Evolutionary conservation across 1,140 invertebrate genomes (phyloP).

Genomic region (Lordiphosa mommai): DNA sequence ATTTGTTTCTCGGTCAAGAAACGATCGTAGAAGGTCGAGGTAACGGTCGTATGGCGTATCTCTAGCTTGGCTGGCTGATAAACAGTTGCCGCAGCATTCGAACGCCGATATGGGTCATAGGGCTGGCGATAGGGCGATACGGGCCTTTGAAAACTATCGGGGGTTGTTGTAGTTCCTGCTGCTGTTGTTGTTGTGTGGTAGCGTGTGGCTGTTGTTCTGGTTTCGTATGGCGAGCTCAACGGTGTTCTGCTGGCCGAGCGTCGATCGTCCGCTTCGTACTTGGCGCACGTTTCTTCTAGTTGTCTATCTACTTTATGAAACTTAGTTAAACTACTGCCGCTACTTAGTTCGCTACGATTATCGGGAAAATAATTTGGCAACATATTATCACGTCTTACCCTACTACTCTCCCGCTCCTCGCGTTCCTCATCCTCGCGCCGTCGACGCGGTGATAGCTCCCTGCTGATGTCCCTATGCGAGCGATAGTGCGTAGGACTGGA

Average conservation of each 20-base stretch:
- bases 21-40: constrained; percentile 78
- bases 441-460: constrained; percentile 62
- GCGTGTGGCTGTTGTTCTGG: constrained; percentile 40
- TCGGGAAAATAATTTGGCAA: constrained; percentile 78
- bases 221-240: constrained; percentile 62
- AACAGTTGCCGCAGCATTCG: constrained; percentile 34
- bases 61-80: constrained; percentile 74
- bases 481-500: constrained; percentile 56
- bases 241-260: constrained; percentile 66
- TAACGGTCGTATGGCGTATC: constrained; percentile 78
- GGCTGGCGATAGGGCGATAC: constrained; percentile 65
- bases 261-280: constrained; percentile 67
- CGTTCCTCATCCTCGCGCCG: constrained; percentile 61
- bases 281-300: constrained; percentile 76
- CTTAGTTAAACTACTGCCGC: constrained; percentile 76
- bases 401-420: constrained; percentile 74
- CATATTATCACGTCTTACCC: constrained; percentile 79
- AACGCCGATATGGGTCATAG: constrained; percentile 42
- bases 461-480: constrained; percentile 64
- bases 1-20: constrained; percentile 74
- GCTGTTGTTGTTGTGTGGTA: constrained; percentile 15
- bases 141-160: constrained; percentile 43
- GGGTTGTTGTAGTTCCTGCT: constrained; percentile 10
- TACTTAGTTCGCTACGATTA: constrained; percentile 74
- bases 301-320: constrained; percentile 80